Conservation (phyloP, 2,888 invertebrate genomes). For the Alviniconcha strummeri region DNA sequence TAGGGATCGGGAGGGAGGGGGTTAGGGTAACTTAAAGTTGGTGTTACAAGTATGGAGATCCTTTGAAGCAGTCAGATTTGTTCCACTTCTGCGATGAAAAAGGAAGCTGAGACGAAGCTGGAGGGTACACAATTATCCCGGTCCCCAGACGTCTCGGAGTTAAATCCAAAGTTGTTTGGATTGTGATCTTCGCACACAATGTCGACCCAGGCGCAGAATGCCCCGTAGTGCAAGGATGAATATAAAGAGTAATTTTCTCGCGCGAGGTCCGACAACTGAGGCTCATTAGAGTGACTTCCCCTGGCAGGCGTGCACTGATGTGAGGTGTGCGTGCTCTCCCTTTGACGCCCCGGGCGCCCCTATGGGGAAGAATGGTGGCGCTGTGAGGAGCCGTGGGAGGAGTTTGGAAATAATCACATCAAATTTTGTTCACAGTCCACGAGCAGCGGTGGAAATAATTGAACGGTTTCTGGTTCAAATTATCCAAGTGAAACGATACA, state of each 20-base stretch:
- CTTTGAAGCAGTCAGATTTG: not conserved
- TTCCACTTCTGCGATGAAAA: not conserved
- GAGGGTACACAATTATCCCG: not conserved
- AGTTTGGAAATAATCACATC: slow-evolving; percentile 16
- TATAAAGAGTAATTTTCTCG: slow-evolving; percentile 26
- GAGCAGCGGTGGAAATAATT: not conserved
- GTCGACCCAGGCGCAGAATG: slow-evolving; percentile 4
- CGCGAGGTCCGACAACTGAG: slow-evolving; percentile 21
- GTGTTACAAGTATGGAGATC: not conserved
- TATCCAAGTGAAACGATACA: slow-evolving; percentile 10
- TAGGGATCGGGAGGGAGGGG: too few relatives aligned
- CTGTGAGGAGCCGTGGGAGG: not conserved
- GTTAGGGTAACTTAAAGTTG: not conserved
- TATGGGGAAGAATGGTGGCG: slow-evolving; percentile 10
- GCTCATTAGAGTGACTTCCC: slow-evolving; percentile 31
- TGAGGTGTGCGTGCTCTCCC: slow-evolving; percentile 29
- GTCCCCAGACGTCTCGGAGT: not conserved
- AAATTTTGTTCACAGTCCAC: not conserved
- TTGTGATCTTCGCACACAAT: slow-evolving; percentile 17
- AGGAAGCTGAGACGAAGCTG: not conserved
- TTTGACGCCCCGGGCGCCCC: slow-evolving; percentile 29
- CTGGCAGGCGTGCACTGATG: slow-evolving; percentile 27
- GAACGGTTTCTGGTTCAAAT: slow-evolving; percentile 13
- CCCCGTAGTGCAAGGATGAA: slow-evolving; percentile 20
- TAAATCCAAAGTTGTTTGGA: slow-evolving; percentile 16